Evolutionary conservation across 2,888 invertebrate species (phyloP), one percentile per base, ranked within the genome.

Genomic region (Yponomeuta sedellus): DNA sequence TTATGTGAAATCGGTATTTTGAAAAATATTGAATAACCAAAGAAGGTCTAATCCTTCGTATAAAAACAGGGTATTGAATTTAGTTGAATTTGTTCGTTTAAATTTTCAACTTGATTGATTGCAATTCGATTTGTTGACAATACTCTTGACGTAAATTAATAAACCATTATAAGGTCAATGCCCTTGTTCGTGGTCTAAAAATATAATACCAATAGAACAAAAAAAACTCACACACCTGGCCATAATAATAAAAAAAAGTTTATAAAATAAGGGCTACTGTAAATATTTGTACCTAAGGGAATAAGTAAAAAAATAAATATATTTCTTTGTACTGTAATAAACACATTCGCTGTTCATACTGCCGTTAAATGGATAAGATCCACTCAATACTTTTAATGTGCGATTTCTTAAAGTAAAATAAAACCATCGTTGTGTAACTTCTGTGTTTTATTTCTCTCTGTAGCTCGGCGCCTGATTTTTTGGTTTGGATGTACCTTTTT

Each of bases 311-410:
- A 61, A 61, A n/a, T n/a, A 61, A 28, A 61, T 6, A 25, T 25
- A 16, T 58, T 59, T 20, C 34, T 65, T 40, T 71, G 73, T 80
- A 79, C 5, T 75, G 69, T 66, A 76, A 75, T 75, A 70, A 75
- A 74, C 76, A 80, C 72, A 80, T 81, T 88, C 81, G 88, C 89
- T 89, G 87, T 88, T 87, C 84, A 88, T 88, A 88, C 78, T 82
- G 86, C 86, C 81, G 83, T 86, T 86, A 85, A 52, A 84, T 86
- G 90, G 90, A 90, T 90, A 88, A 88, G 87, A 90, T 89, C 90
- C 90, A 88, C 75, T 85, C 80, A 85, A 86, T 81, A 88, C 85
- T 86, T 86, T 87, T 85, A 88, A 82, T 88, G 88, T 89, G 85
- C 86, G 81, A 86, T 85, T 88, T 88, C 87, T 81, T 84, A 82